These are phyloP conservation scores for Edolisoma coerulescens DNA, from an alignment of 2,113 vertebrate species.

Conservation along the genomic window DNA sequence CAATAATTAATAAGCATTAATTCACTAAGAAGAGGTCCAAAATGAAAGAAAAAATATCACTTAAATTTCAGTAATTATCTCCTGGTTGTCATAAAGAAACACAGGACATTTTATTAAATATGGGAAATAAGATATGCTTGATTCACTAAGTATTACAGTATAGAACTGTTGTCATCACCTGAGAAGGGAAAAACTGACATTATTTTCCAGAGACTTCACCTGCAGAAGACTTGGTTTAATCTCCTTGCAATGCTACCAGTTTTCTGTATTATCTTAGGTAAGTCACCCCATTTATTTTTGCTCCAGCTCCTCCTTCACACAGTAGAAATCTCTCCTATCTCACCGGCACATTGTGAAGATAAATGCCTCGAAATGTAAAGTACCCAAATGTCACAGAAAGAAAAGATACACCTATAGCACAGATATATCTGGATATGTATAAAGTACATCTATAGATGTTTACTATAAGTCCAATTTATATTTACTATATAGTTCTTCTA, in stretches of 20 bases:
- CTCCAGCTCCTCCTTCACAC: neutral
- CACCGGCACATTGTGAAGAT: neutral
- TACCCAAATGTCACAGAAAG: neutral
- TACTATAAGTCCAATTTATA: neutral
- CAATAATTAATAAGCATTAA: neutral
- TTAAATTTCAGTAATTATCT: neutral
- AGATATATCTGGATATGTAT: neutral
- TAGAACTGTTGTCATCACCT: neutral
- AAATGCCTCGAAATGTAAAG: neutral
- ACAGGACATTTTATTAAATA: slow-evolving; percentile 33
- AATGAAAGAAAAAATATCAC: neutral
- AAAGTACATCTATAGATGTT: neutral
- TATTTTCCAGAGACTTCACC: neutral
- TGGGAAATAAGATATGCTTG: neutral
- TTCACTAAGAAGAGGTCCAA: neutral
- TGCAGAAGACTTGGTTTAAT: neutral
- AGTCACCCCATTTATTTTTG: neutral
- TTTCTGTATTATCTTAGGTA: neutral
- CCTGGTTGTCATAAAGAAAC: slow-evolving; percentile 40
- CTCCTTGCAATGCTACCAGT: neutral
- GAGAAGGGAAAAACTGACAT: neutral
- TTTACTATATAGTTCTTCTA: neutral
- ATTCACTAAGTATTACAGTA: neutral
- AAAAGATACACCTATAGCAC: neutral
- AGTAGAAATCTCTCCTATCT: neutral